Evolutionary conservation across 2,113 vertebrate species (phyloP).

Genomic region (Cranoglanis bouderius): DNA sequence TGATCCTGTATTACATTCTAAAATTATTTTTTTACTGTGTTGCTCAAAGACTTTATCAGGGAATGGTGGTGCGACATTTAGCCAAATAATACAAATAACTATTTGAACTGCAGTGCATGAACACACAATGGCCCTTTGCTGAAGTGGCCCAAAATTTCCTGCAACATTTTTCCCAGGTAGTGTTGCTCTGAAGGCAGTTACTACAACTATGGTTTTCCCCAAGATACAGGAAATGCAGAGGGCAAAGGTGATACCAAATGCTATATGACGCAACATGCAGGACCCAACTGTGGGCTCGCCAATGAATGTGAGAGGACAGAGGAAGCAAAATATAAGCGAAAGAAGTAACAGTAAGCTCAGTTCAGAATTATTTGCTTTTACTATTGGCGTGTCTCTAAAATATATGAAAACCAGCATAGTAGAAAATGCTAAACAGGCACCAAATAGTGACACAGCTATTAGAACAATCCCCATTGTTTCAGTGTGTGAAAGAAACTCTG

Average conservation of each 20-base stretch:
- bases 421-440: constrained; percentile 46
- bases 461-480: constrained; percentile 55
- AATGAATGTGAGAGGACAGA: constrained; percentile 61
- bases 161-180: constrained; percentile 55
- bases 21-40: constrained; percentile 66
- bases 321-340: constrained; percentile 67
- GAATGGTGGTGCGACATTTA: constrained; percentile 67
- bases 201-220: constrained; percentile 62
- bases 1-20: constrained; percentile 70
- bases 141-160: constrained; percentile 53
- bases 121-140: constrained; percentile 59
- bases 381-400: constrained; percentile 52
- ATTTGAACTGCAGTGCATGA: constrained; percentile 72
- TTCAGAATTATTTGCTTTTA: constrained; percentile 56
- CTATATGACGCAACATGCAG: constrained; percentile 68
- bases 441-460: constrained; percentile 45
- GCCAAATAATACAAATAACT: constrained; percentile 70
- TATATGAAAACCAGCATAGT: constrained; percentile 60
- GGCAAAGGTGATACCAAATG: constrained; percentile 59
- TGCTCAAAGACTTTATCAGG: constrained; percentile 65
- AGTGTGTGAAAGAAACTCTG: constrained; percentile 52
- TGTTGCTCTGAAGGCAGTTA: constrained; percentile 59
- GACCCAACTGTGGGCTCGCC: constrained; percentile 67
- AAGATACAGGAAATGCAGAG: constrained; percentile 62
- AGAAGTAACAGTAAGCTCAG: constrained; percentile 56